Base-by-base conservation (phyloP, 2,113 vertebrate species). In the Colinus virginianus region DNA sequence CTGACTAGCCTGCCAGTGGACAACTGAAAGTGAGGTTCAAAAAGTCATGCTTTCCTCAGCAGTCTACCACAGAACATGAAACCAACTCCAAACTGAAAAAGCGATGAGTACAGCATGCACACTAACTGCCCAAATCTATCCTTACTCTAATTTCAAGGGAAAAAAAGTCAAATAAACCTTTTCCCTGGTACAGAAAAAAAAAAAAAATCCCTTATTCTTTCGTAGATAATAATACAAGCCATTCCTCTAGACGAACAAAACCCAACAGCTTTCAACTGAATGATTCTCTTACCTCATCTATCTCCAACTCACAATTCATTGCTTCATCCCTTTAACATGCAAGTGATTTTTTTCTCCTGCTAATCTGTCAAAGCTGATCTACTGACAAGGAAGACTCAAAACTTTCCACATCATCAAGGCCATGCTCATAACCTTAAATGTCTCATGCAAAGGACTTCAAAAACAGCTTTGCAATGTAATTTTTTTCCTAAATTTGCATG, bases 401-500 rank as follows among this genome's bases (percentile, higher is more conserved):
- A 21, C 32, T 20, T 76, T 46, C 42, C 16, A 20, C 19, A 46
- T 59, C 55, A 21, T 13, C 19, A 23, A 26, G 18, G 23, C 18
- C 43, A 59, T 30, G 51, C 5, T 28, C 61, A 11, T 26, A 58
- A 17, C 6, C 42, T 56, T 32, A 20, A 25, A 78, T 9, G 3
- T 59, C 84, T 42, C 11, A 53, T 3, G 32, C 19, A 30, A 36
- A 8, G 6, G 68, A 68, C 19, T 63, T 83, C 11, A 69, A 76
- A 90, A 86, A 32, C 4, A 17, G 64, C 67, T 53, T 49, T 26
- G 45, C 15, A 78, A 21, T 20, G 8, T n/a, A 56, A 2, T 4
- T 48, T 63, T 80, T 72, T 88, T 28, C 20, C 38, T 26, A 74
- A 94, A 93, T 91, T 78, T 86, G 13, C 36, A 72, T 45, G 53